These are phyloP conservation scores for Morpho achilles DNA, from an alignment of 2,888 invertebrate species.

Conservation along the genomic window DNA sequence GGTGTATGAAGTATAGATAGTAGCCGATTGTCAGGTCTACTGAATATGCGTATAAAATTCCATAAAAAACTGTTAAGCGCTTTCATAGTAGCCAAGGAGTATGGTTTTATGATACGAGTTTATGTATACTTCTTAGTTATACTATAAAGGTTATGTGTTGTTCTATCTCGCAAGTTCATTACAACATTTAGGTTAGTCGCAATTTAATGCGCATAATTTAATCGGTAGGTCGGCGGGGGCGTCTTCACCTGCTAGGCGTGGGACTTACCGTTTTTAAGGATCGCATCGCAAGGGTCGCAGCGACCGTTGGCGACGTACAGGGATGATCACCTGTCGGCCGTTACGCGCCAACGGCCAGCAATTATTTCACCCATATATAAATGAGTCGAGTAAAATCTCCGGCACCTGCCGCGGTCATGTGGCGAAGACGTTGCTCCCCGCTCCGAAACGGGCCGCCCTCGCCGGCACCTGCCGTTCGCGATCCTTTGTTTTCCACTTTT, in stretches of 20 bases:
- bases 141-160: constrained; percentile 17
- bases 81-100: no score
- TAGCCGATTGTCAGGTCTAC: no score
- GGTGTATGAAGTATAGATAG: no score
- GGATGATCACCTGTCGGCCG: constrained; percentile 77
- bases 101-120: no score
- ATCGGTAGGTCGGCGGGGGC: constrained; percentile 43
- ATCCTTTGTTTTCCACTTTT: constrained; percentile 71
- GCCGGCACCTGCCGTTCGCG: constrained; percentile 71
- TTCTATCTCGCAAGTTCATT: constrained; percentile 31
- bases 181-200: constrained; percentile 45
- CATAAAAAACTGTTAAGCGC: no score
- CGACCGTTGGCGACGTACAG: constrained; percentile 64
- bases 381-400: constrained; percentile 67
- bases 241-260: constrained; percentile 72
- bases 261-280: constrained; percentile 73
- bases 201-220: constrained; percentile 46
- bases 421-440: constrained; percentile 72
- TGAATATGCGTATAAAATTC: no score
- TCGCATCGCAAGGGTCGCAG: constrained; percentile 56
- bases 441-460: constrained; percentile 36
- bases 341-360: constrained; percentile 76
- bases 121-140: no score
- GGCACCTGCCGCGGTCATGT: constrained; percentile 77
- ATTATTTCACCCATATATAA: constrained; percentile 74